Evolutionary conservation across 2,888 invertebrate genomes (phyloP).

Genomic region (Pyrrhia umbra): DNA sequence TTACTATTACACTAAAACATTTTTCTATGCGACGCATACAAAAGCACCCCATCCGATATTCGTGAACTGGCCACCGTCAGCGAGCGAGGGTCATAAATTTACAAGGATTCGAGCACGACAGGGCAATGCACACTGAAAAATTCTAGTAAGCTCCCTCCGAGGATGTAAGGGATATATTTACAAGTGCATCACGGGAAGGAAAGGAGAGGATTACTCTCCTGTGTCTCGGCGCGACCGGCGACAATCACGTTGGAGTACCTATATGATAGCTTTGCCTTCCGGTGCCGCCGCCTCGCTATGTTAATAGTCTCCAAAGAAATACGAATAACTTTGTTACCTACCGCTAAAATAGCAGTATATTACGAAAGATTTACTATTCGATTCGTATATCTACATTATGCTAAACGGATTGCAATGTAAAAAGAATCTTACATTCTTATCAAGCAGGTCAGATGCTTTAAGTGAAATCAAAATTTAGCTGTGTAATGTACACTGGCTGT

Average conservation of each 20-base stretch:
- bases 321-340: not conserved
- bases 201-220: conserved; percentile 33
- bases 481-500: conserved; percentile 28
- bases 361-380: not conserved
- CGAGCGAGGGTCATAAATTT: conserved; percentile 84
- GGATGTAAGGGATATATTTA: conserved; percentile 64
- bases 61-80: conserved; percentile 81
- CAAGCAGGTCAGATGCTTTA: not conserved
- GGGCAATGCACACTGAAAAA: conserved; percentile 85
- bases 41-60: conserved; percentile 77
- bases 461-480: conserved; percentile 41
- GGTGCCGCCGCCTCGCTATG: too few species aligned
- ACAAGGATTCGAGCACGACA: conserved; percentile 84
- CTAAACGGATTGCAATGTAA: not conserved
- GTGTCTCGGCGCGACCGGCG: conserved; percentile 37
- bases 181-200: conserved; percentile 54
- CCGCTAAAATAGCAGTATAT: not conserved
- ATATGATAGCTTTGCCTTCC: not conserved
- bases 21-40: conserved; percentile 74
- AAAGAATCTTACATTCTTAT: conserved; percentile 8
- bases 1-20: conserved; percentile 59
- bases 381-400: not conserved
- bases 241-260: conserved; percentile 26
- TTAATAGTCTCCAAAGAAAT: not conserved
- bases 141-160: conserved; percentile 76